Conservation (phyloP, 2,888 invertebrate genomes). For the Tenthredo scrophulariae region DNA sequence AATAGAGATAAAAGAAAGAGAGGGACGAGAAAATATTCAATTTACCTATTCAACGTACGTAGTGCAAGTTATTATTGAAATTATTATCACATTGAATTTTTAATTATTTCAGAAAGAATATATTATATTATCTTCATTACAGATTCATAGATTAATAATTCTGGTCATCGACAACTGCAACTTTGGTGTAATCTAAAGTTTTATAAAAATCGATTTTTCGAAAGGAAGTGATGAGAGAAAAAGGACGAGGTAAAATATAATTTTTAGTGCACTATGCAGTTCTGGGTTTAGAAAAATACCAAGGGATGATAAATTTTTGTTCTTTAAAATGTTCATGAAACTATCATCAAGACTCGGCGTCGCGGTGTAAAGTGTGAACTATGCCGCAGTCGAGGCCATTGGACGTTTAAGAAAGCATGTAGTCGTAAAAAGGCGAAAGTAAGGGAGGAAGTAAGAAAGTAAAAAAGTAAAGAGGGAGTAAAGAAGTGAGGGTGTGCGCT, state of each 20-base stretch:
- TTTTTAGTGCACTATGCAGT: too few relatives aligned
- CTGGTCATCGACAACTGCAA: background rate
- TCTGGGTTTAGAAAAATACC: background rate
- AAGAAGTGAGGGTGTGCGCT: slow-evolving; percentile 54
- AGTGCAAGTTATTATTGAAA: background rate
- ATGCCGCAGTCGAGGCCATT: background rate
- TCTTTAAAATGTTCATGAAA: background rate
- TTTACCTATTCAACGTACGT: background rate
- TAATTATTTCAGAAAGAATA: background rate
- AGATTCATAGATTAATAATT: background rate
- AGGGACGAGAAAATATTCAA: too few relatives aligned
- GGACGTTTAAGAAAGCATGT: slow-evolving; percentile 34
- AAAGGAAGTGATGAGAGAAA: too few relatives aligned
- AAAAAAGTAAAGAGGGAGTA: slow-evolving; percentile 47
- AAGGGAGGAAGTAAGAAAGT: background rate
- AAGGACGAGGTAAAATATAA: too few relatives aligned
- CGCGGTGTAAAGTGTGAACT: background rate
- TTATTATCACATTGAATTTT: background rate
- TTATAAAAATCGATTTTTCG: background rate
- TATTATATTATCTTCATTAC: background rate
- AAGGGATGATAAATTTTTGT: background rate
- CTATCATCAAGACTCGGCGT: background rate
- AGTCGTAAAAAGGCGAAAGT: background rate
- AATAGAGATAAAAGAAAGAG: background rate
- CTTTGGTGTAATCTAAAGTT: background rate